Evolutionary conservation across 2,113 vertebrate genomes (phyloP).

Genomic region (Felis chaus): DNA sequence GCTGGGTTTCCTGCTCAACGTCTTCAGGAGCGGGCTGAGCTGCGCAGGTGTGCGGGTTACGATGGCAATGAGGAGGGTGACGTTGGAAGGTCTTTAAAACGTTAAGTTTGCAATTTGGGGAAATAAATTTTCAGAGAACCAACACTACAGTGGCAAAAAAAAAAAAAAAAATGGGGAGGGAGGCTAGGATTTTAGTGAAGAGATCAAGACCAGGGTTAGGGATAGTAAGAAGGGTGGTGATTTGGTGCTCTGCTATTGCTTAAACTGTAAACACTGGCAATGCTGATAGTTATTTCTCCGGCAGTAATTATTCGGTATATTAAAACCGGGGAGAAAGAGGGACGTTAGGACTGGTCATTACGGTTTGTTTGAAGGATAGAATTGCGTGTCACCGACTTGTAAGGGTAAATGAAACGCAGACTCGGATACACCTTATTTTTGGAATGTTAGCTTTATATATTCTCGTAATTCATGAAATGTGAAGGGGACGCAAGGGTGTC

Average conservation of each 20-base stretch:
- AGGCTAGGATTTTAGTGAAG: conserved; percentile 69
- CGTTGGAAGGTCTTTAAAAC: conserved; percentile 23
- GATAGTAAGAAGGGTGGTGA: conserved; percentile 51
- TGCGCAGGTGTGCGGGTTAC: conserved; percentile 78
- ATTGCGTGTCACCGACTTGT: conserved; percentile 59
- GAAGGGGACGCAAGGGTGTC: conserved; percentile 55
- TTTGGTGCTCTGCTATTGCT: conserved; percentile 77
- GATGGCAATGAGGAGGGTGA: not conserved
- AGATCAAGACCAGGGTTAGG: conserved; percentile 67
- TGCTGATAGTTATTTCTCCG: conserved; percentile 65
- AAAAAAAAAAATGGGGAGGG: not conserved
- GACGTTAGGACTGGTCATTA: conserved; percentile 65
- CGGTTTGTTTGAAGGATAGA: conserved; percentile 66
- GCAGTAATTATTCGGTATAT: conserved; percentile 72
- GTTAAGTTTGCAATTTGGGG: conserved; percentile 17
- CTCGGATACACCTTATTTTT: conserved; percentile 6
- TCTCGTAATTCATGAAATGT: conserved; percentile 60
- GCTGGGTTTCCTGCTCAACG: conserved; percentile 59
- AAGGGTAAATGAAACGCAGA: conserved; percentile 14
- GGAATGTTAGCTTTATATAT: conserved; percentile 33
- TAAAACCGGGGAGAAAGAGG: conserved; percentile 68
- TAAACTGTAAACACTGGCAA: conserved; percentile 74
- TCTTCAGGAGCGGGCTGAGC: conserved; percentile 61
- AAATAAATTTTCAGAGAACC: conserved; percentile 60
- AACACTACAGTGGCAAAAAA: not conserved